These are phyloP conservation scores for Bradypodion pumilum DNA, from an alignment of 2,797 vertebrate species.

Conservation along the genomic window DNA sequence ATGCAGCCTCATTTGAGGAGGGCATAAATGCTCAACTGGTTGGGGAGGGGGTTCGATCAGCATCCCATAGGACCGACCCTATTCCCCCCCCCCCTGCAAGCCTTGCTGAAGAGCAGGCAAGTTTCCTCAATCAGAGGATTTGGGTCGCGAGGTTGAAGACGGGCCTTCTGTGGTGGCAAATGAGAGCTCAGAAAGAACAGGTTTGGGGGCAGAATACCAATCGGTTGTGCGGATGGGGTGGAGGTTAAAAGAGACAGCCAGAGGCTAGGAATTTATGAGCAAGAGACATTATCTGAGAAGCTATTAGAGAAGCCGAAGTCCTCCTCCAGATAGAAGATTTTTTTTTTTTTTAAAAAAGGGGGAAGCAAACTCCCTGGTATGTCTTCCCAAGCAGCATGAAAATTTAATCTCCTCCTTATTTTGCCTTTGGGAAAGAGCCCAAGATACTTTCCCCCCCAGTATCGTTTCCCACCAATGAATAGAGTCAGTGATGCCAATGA, in stretches of 20 bases:
- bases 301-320: background rate
- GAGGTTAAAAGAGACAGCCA: background rate
- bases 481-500: background rate
- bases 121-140: background rate
- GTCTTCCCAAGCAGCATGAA: background rate
- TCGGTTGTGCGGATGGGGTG: accelerated
- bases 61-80: background rate
- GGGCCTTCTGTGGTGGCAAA: background rate
- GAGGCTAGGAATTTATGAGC: background rate
- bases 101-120: background rate
- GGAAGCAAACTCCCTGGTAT: background rate
- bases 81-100: background rate
- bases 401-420: background rate
- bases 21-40: background rate
- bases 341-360: too few species aligned
- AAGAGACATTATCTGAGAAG: slow-evolving; percentile 2
- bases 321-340: background rate
- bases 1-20: too few species aligned
- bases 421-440: background rate
- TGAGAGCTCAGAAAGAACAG: background rate
- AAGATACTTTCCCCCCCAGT: background rate
- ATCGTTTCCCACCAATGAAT: background rate
- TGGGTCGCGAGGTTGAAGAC: background rate
- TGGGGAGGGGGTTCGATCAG: background rate
- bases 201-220: too few species aligned